These are phyloP conservation scores for Chinchilla lanigera DNA, from an alignment of 2,113 vertebrate genomes.

Conservation along the genomic window DNA sequence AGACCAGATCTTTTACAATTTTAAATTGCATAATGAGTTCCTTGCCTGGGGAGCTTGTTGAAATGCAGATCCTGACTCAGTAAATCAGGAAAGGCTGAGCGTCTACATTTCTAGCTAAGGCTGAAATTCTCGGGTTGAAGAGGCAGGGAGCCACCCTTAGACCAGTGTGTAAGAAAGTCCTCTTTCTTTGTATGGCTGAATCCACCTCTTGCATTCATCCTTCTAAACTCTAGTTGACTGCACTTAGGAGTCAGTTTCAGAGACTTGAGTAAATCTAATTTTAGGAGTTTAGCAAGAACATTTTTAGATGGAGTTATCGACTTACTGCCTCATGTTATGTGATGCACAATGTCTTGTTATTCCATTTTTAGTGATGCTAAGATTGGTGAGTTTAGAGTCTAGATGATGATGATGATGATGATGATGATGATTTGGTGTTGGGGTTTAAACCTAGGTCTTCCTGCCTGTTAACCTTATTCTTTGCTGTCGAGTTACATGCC, in stretches of 20 bases:
- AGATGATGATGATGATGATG: not conserved
- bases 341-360: not conserved
- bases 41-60: not conserved
- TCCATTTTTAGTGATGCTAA: not conserved
- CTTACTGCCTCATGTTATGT: not conserved
- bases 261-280: not conserved
- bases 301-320: not conserved
- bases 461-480: not conserved
- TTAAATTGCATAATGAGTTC: not conserved
- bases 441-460: not conserved
- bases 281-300: not conserved
- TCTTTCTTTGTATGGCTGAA: not conserved
- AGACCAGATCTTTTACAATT: not conserved
- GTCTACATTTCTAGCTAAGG: not conserved
- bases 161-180: not conserved
- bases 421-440: too few species aligned
- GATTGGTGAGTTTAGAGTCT: not conserved
- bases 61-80: not conserved
- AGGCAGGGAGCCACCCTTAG: not conserved
- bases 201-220: not conserved
- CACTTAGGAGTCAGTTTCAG: not conserved
- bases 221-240: not conserved
- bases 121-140: not conserved
- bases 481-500: not conserved
- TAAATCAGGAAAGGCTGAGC: not conserved